Conservation (phyloP, 2,113 vertebrate genomes). For the Pitta sordida region DNA sequence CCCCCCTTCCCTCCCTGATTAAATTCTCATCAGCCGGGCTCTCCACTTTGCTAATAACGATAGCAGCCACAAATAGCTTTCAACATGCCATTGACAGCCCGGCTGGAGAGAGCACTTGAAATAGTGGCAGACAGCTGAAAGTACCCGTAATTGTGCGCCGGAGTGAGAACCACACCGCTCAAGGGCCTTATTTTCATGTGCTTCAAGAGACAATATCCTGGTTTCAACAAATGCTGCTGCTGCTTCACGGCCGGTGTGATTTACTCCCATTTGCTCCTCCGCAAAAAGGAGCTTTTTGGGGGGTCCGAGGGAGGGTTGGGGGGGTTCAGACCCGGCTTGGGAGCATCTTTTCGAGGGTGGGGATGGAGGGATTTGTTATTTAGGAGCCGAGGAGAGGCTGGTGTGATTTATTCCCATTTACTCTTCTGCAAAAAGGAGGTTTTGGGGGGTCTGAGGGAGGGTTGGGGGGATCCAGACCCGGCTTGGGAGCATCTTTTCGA, state of each 20-base stretch:
- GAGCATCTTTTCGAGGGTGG: accelerated
- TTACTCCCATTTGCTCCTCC: neutral
- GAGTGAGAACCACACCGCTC: conserved; percentile 83
- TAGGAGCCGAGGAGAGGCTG: neutral
- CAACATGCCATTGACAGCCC: conserved; percentile 85
- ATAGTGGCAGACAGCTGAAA: conserved; percentile 88
- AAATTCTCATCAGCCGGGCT: conserved; percentile 87
- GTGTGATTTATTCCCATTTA: neutral
- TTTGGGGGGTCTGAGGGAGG: neutral
- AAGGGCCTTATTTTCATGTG: conserved; percentile 90
- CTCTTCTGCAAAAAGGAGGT: too few relatives aligned
- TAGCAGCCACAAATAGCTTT: conserved; percentile 93
- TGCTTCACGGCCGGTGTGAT: conserved; percentile 53
- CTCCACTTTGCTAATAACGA: conserved; percentile 88
- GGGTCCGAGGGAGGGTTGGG: neutral
- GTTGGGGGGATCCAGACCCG: accelerated
- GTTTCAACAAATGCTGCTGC: conserved; percentile 73
- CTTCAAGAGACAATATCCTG: conserved; percentile 86
- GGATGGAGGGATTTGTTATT: accelerated
- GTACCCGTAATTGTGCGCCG: conserved; percentile 91
- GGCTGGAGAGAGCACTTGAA: conserved; percentile 87
- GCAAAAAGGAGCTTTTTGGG: too few relatives aligned
- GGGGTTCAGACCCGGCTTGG: accelerated
- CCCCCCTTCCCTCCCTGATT: conserved; percentile 67
- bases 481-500: accelerated